These are phyloP conservation scores for Gallinago stenura DNA, from an alignment of 2,797 vertebrate species.

Conservation along the genomic window DNA sequence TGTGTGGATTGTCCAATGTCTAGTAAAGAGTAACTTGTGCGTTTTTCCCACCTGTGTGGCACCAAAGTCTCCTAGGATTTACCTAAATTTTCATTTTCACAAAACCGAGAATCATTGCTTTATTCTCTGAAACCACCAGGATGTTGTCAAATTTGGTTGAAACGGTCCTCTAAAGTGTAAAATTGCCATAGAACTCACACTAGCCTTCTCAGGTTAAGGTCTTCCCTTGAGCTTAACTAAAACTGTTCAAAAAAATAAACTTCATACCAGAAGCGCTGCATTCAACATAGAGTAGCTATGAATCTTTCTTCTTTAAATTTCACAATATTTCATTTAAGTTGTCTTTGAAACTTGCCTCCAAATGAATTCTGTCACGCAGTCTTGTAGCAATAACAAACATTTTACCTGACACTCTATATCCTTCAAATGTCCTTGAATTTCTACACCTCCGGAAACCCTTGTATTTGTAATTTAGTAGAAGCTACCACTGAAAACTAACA, in stretches of 20 bases:
- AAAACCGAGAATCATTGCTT: not conserved
- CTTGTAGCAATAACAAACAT: not conserved
- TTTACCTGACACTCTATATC: not conserved
- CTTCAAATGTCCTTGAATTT: not conserved
- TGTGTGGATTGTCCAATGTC: not conserved
- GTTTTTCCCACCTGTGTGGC: not conserved
- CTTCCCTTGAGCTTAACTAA: not conserved
- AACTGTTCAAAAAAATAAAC: not conserved
- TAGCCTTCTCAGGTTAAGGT: not conserved
- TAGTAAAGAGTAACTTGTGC: not conserved
- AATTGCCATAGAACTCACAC: not conserved
- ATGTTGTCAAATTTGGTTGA: not conserved
- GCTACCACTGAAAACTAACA: not conserved
- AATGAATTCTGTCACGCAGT: not conserved
- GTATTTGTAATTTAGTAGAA: not conserved
- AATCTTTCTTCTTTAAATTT: not conserved
- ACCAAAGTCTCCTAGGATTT: not conserved
- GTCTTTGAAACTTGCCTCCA: not conserved
- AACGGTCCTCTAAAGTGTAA: not conserved
- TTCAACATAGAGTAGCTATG: not conserved
- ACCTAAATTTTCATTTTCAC: not conserved
- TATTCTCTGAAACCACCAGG: not conserved
- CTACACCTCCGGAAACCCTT: not conserved
- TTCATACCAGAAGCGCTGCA: not conserved
- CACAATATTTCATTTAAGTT: not conserved